These are phyloP conservation scores for Alosa sapidissima DNA, from an alignment of 2,797 vertebrate genomes.

Conservation along the genomic window DNA sequence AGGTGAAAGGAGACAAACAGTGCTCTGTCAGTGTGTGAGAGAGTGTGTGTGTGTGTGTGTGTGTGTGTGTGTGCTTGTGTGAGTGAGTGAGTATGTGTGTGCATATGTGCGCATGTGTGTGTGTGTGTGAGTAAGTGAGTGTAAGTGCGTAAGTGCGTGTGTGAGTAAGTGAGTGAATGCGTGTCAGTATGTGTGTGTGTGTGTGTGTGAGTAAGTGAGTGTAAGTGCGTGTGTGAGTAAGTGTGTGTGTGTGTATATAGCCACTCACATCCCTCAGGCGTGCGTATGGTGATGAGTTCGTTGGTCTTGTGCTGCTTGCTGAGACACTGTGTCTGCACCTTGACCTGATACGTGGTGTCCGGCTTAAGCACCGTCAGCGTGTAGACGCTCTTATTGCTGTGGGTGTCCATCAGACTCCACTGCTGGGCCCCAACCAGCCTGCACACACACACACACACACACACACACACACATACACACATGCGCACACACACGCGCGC, in stretches of 20 bases:
- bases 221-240: no score
- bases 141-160: no score
- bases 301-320: slow-evolving; percentile 88
- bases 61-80: no score
- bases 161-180: no score
- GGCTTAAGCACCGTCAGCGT: slow-evolving; percentile 87
- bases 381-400: slow-evolving; percentile 90
- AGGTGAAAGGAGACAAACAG: neutral
- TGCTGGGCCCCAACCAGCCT: slow-evolving; percentile 85
- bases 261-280: slow-evolving; percentile 90
- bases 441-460: no score
- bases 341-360: slow-evolving; percentile 91
- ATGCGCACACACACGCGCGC: no score
- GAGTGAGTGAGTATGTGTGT: neutral
- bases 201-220: no score
- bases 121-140: no score
- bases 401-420: slow-evolving; percentile 89
- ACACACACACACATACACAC: no score
- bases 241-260: neutral
- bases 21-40: neutral
- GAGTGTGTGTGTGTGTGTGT: no score
- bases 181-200: no score
- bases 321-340: slow-evolving; percentile 93
- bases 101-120: no score
- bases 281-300: slow-evolving; percentile 85